Percentiles rank a stretch among this genome's conserved stretches.
These are phyloP conservation scores for Tyria jacobaeae DNA, from an alignment of 2,888 invertebrate species.

Conservation along the genomic window DNA sequence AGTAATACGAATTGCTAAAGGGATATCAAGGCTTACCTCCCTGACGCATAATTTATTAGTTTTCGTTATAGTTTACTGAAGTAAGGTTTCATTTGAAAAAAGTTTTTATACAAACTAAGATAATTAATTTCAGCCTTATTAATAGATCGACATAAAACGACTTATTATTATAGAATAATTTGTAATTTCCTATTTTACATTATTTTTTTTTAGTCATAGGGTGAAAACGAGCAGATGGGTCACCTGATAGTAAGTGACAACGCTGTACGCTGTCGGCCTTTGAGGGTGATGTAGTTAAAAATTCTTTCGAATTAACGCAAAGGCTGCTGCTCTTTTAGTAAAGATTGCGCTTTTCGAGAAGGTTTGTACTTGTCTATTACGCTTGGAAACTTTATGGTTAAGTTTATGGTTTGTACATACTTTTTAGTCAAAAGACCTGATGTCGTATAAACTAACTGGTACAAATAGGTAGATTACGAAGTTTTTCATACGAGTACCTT, in stretches of 20 bases:
- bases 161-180: neutral
- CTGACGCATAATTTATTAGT: slow-evolving; percentile 23
- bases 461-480: no score
- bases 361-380: neutral
- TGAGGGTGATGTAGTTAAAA: no score
- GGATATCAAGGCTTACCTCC: slow-evolving; percentile 19
- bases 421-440: neutral
- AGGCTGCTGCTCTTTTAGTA: no score
- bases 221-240: no score
- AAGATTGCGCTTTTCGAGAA: neutral
- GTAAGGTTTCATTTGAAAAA: slow-evolving; percentile 7
- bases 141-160: neutral
- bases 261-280: no score
- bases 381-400: no score
- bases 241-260: no score
- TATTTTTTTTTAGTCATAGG: no score
- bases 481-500: no score
- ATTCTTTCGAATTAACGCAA: no score
- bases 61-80: slow-evolving; percentile 6
- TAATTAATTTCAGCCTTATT: slow-evolving; percentile 3
- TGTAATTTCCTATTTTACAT: no score
- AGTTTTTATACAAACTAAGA: slow-evolving; percentile 7
- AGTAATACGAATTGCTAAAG: slow-evolving; percentile 27
- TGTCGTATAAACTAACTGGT: neutral
- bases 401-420: no score